Percentiles rank a stretch among this genome's conserved stretches.
Conservation (phyloP, 2,113 vertebrate species). For the Anarrhichthys ocellatus region DNA sequence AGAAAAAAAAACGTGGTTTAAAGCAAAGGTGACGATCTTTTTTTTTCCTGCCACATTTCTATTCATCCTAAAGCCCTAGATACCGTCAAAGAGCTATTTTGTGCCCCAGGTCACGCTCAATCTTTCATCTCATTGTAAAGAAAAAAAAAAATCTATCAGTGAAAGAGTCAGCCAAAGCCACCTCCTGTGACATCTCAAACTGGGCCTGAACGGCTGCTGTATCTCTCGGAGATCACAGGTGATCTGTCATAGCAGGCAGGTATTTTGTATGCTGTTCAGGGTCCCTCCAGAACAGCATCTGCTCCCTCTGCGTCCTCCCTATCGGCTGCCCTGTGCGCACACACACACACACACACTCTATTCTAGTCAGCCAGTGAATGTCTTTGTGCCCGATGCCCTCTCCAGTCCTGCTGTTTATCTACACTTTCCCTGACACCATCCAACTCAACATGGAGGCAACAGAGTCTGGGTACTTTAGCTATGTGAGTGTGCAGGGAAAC, state of each 20-base stretch:
- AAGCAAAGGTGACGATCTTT: neutral
- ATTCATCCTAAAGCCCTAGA: constrained; percentile 48
- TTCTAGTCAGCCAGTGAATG: constrained; percentile 43
- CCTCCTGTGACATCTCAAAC: constrained; percentile 77
- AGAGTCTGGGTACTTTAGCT: constrained; percentile 32
- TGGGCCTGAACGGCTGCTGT: constrained; percentile 70
- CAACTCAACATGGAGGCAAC: constrained; percentile 40
- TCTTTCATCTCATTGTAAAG: constrained; percentile 64
- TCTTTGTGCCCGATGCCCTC: constrained; percentile 52
- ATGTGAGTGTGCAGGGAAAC: constrained; percentile 42
- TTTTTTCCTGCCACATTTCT: constrained; percentile 8
- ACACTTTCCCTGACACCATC: constrained; percentile 41
- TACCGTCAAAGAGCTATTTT: constrained; percentile 51
- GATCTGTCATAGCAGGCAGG: constrained; percentile 80
- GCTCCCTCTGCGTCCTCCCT: constrained; percentile 51
- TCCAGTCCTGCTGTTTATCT: constrained; percentile 52
- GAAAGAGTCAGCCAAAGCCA: constrained; percentile 60
- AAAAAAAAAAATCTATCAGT: constrained; percentile 55
- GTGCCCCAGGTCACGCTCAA: constrained; percentile 53
- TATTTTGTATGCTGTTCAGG: constrained; percentile 76
- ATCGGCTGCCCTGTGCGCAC: constrained; percentile 5
- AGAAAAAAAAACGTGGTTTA: neutral
- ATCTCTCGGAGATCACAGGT: constrained; percentile 74
- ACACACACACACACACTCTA: neutral
- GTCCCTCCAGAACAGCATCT: constrained; percentile 64